Evolutionary conservation across 2,797 vertebrate genomes (phyloP).

Genomic region (Tangara arthus): DNA sequence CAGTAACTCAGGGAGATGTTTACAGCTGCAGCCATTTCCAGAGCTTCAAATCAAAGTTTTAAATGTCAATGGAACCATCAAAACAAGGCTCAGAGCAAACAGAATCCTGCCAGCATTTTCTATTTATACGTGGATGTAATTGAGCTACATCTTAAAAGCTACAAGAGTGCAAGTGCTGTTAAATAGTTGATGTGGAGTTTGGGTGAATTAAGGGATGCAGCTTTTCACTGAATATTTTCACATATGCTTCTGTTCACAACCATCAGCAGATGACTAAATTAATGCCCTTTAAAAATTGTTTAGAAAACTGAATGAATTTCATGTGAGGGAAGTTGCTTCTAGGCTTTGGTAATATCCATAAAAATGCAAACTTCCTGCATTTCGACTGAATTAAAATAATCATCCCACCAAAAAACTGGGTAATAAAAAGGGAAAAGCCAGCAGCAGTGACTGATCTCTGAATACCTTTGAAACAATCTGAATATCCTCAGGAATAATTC

Average conservation of each 20-base stretch:
- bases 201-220: conserved; percentile 12
- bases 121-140: not conserved
- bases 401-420: not conserved
- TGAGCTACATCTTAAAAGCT: not conserved
- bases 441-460: not conserved
- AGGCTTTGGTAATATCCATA: not conserved
- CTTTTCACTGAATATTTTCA: not conserved
- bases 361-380: not conserved
- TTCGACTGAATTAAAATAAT: not conserved
- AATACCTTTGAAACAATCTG: not conserved
- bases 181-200: not conserved
- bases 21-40: conserved; percentile 5
- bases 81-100: not conserved
- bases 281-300: conserved; percentile 36
- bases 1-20: not conserved
- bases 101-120: not conserved
- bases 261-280: conserved; percentile 37
- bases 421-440: not conserved
- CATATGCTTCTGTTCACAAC: conserved; percentile 21
- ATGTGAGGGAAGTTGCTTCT: not conserved
- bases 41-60: not conserved
- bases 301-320: not conserved
- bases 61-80: not conserved
- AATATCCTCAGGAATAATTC: not conserved
- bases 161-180: not conserved